These are phyloP conservation scores for Coelinius sp. DNA, from an alignment of 2,888 invertebrate species.

Conservation along the genomic window DNA sequence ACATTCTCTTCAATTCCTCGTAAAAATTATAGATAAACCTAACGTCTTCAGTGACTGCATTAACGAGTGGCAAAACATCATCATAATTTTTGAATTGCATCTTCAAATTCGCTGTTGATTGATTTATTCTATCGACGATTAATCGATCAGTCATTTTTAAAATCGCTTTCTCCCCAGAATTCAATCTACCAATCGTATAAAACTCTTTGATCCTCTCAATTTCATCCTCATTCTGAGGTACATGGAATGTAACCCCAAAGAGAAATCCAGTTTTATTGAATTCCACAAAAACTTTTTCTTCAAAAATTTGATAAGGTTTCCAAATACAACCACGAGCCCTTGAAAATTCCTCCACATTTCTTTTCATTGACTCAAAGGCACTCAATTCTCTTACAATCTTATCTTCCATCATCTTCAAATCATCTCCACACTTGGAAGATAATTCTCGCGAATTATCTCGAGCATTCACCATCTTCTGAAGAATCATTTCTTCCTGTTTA, in stretches of 20 bases:
- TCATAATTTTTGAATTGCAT: conserved; percentile 47
- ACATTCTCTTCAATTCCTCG: conserved; percentile 55
- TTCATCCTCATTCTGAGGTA: conserved; percentile 45
- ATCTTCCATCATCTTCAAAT: not conserved
- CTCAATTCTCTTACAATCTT: not conserved
- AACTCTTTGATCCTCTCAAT: conserved; percentile 2
- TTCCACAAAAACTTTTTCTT: conserved; percentile 18
- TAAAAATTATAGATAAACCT: conserved; percentile 59
- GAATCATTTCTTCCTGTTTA: not conserved
- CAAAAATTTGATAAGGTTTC: not conserved
- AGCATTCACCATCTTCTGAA: not conserved
- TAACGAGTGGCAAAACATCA: conserved; percentile 55
- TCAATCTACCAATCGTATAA: conserved; percentile 1
- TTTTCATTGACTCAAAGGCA: conserved; percentile 31
- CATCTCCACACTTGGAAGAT: not conserved
- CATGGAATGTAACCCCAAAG: conserved; percentile 24
- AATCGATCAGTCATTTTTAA: conserved; percentile 56
- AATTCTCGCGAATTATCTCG: not conserved
- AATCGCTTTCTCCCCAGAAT: conserved; percentile 37
- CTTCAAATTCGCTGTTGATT: conserved; percentile 33
- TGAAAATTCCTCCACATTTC: conserved; percentile 33
- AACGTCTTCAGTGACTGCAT: conserved; percentile 55
- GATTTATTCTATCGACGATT: conserved; percentile 53
- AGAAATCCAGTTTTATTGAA: conserved; percentile 22
- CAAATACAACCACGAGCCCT: conserved; percentile 17